phyloP scores from a whole-genome alignment of 2,113 vertebrate species.

The Rhipidura dahli region DNA sequence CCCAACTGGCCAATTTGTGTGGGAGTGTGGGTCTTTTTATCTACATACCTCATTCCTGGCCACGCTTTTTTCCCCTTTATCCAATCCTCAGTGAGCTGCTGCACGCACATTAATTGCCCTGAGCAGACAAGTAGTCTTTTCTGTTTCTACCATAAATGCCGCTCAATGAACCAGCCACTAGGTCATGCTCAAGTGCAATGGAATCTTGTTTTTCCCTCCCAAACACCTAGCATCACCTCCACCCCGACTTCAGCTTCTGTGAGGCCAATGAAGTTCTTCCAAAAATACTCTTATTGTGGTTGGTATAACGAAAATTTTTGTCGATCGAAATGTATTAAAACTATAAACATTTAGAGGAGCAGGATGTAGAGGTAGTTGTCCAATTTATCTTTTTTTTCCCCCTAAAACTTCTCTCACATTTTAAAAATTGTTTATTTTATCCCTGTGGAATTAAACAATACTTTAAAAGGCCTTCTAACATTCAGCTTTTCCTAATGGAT shows the following conservation, averaged over 20 bases:
- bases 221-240: constrained; percentile 44
- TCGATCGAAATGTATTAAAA: not conserved
- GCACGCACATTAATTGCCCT: not conserved
- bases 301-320: not conserved
- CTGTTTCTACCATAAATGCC: constrained; percentile 65
- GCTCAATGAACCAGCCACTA: constrained; percentile 75
- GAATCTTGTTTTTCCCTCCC: constrained; percentile 50
- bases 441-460: not conserved
- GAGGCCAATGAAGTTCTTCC: not conserved
- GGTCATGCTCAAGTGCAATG: constrained; percentile 79
- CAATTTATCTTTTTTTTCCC: not conserved
- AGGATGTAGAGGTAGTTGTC: not conserved
- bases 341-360: not conserved
- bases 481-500: not conserved
- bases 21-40: not conserved
- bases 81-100: not conserved
- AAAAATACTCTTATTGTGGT: not conserved
- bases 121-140: constrained; percentile 47
- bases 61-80: not conserved
- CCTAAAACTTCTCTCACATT: not conserved
- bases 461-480: not conserved
- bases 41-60: not conserved
- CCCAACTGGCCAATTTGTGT: not conserved
- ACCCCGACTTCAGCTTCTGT: not conserved
- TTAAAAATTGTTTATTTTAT: not conserved